Base-by-base conservation (phyloP, 2,797 vertebrate species). In the Ptychobarbus kaznakovi region DNA sequence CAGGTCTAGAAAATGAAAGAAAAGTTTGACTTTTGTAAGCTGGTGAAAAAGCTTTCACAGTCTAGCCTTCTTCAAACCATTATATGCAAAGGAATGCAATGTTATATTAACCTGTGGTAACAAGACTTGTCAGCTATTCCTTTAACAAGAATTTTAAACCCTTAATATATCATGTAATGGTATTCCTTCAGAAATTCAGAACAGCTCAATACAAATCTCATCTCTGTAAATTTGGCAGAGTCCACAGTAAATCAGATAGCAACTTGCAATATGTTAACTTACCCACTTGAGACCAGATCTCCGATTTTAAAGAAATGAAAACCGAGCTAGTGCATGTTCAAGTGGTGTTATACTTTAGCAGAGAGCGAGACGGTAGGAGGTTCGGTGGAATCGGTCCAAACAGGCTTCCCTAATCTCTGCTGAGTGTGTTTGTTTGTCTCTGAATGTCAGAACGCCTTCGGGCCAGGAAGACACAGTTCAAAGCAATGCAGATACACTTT, bases 391-490 rank as follows among this genome's bases (percentile, higher is more conserved):
- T 87, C 77, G 68, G 81, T 75, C 77, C 81, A 88, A 86, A 85
- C 73, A 81, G 81, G 86, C 80, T 73, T 84, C 58, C 77, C 66
- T 88, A 82, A 88, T 89, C 85, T 89, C 65, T 66, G 70, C 65
- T 78, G 87, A 88, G 84, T 81, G 40, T 84, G 86, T 87, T 88
- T 89, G 85, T 87, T 87, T 88, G 81, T 80, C 83, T 88, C 70
- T 53, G 77, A 88, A 84, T 87, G 76, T 86, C 77, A 86, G 81
- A 83, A 88, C 51, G 72, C 78, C 85, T 90, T 81, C 81, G 40
- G 86, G 51, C 78, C 77, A 69, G 16, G 20, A 86, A 80, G 56
- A 68, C 70, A 70, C 53, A 80, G 74, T 65, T 80, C 68, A 44
- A 84, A 87, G 85, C 78, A 86, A 83, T 81, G 77, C 28, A 80